Conservation (phyloP, 2,888 invertebrate species). For the Clanis bilineata region DNA sequence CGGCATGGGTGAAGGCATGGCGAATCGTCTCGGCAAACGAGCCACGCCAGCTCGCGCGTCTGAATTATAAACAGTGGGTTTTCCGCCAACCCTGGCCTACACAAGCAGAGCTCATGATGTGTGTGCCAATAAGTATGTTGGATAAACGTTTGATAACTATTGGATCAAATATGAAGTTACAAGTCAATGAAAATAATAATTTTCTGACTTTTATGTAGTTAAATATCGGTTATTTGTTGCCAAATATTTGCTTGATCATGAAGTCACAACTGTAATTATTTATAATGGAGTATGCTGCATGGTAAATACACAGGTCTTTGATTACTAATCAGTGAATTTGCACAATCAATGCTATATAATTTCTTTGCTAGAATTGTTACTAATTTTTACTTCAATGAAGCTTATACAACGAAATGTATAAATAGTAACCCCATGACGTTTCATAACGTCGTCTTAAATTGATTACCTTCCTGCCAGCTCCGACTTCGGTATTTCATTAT, state of each 20-base stretch:
- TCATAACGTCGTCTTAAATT: background rate
- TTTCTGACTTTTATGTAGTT: too few relatives aligned
- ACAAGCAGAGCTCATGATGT: background rate
- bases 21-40: slow-evolving; percentile 34
- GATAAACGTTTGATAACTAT: background rate
- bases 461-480: background rate
- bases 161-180: background rate
- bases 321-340: too few relatives aligned
- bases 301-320: too few relatives aligned
- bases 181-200: background rate
- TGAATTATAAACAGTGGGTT: slow-evolving; percentile 32
- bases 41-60: slow-evolving; percentile 18
- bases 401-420: background rate
- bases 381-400: background rate
- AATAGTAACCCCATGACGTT: background rate
- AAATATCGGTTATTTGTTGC: too few relatives aligned
- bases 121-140: background rate
- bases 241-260: too few relatives aligned
- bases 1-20: slow-evolving; percentile 11
- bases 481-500: background rate
- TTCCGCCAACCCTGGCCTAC: slow-evolving; percentile 30
- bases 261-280: too few relatives aligned
- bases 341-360: too few relatives aligned
- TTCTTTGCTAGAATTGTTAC: too few relatives aligned
- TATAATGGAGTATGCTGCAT: too few relatives aligned